Base-by-base conservation (phyloP, 2,113 vertebrate species). In the Bambusicola thoracicus region DNA sequence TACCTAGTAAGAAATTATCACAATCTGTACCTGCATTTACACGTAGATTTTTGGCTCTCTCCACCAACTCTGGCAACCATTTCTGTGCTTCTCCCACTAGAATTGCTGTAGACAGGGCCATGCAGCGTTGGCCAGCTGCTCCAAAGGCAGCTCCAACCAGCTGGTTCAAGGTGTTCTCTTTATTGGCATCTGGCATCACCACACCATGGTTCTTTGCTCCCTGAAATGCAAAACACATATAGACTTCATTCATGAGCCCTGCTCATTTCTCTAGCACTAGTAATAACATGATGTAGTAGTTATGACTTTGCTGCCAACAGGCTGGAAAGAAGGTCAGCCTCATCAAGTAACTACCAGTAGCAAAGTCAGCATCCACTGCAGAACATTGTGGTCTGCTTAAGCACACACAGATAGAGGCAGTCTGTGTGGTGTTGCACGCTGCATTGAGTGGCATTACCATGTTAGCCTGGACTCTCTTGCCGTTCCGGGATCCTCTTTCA, bases 171-270 rank as follows among this genome's bases (percentile, higher is more conserved):
- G 99, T 99, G 97, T 99, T 99, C 97, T 99, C 99, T 93, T 99
- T 99, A 96, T 99, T 99, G 95, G 99, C 99, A 97, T 99, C 99
- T 12, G 99, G 99, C 99, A 99, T 99, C 95, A 99, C 98, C 80
- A 99, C 99, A 77, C 99, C 99, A 58, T 99, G 99, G 97, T 99
- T 99, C 98, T 99, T 99, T 69, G 99, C 99, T 94, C 99, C 99
- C 99, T 99, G 89, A 86, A 94, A 92, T 62, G 89, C 18, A 87
- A 68, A 38, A 59, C 24, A 68, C 15, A 62, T 10, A 36, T 2
- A 27, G 41, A n/a, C 32, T 74, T 44, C 30, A 62, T 58, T 85
- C 70, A 69, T 13, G 51, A 79, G 9, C 11, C 30, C 48, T 67
- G 38, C 29, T 10, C 30, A 29, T 32, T 63, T 38, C 65, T 59